Conservation (phyloP, 1,140 invertebrate genomes). For the Nilaparvata lugens region DNA sequence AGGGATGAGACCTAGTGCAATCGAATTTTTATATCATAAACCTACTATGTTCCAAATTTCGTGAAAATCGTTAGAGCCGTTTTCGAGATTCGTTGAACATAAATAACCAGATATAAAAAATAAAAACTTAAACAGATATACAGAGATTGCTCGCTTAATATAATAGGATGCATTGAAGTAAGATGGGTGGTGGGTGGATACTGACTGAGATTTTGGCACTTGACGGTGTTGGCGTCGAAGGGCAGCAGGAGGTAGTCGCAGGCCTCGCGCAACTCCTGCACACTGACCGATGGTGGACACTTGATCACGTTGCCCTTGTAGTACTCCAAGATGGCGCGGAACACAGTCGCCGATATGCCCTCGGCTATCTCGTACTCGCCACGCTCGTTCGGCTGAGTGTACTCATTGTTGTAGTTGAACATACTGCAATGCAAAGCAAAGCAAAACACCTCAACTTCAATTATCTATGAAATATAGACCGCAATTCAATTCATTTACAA, state of each 20-base stretch:
- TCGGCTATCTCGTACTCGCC: slow-evolving; percentile 99
- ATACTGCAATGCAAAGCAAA: slow-evolving; percentile 53
- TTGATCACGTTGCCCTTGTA: slow-evolving; percentile 84
- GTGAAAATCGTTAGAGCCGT: too few relatives aligned
- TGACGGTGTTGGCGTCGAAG: slow-evolving; percentile 91
- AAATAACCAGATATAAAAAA: too few relatives aligned
- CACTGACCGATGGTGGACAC: slow-evolving; percentile 59
- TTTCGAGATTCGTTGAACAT: too few relatives aligned
- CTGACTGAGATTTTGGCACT: slow-evolving; percentile 90
- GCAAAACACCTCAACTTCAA: too few relatives aligned
- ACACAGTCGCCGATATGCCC: slow-evolving; percentile 91
- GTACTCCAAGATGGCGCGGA: slow-evolving; percentile 92
- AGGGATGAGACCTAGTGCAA: too few relatives aligned
- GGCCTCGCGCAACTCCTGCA: slow-evolving; percentile 92
- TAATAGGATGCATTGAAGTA: too few relatives aligned
- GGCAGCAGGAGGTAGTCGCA: slow-evolving; percentile 98
- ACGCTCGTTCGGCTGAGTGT: slow-evolving; percentile 85
- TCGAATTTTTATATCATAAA: too few relatives aligned
- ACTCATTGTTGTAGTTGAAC: slow-evolving; percentile 91
- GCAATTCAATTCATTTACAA: too few relatives aligned
- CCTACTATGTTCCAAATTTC: too few relatives aligned
- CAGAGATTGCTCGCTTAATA: too few relatives aligned
- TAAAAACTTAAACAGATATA: too few relatives aligned
- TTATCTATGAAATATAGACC: too few relatives aligned
- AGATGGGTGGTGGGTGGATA: slow-evolving; percentile 26